Conservation (phyloP, 2,888 invertebrate species). For the Andricus quercusramuli region DNA sequence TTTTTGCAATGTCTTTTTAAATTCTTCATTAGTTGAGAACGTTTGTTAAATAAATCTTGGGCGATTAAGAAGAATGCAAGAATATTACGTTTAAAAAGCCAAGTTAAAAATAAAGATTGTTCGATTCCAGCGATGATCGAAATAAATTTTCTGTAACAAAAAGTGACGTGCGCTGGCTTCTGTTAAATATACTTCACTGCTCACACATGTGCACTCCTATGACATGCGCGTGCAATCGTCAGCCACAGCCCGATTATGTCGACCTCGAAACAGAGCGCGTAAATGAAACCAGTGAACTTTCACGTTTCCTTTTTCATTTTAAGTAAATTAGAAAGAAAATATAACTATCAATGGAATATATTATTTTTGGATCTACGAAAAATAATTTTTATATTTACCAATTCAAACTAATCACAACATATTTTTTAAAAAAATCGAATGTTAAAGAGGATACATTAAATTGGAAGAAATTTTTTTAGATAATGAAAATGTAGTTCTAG, state of each 20-base stretch:
- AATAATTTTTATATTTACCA: too few species aligned
- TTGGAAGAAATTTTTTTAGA: too few species aligned
- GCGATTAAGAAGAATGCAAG: not conserved
- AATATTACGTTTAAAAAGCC: not conserved
- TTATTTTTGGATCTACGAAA: too few species aligned
- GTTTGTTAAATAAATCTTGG: too few species aligned
- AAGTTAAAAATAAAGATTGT: not conserved
- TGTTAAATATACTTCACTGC: slow-evolving; percentile 26
- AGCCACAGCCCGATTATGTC: slow-evolving; percentile 23
- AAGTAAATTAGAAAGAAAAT: slow-evolving; percentile 25
- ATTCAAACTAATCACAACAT: too few species aligned
- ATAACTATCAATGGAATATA: not conserved
- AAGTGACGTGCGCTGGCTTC: not conserved
- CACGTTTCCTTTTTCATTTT: slow-evolving; percentile 36
- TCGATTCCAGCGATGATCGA: not conserved
- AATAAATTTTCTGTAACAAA: slow-evolving; percentile 3
- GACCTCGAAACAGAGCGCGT: slow-evolving; percentile 34
- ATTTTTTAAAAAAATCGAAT: too few species aligned
- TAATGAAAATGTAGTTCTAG: too few species aligned
- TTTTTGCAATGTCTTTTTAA: too few species aligned
- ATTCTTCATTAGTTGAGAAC: too few species aligned
- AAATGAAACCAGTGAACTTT: slow-evolving; percentile 40
- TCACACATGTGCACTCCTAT: slow-evolving; percentile 38
- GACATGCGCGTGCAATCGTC: slow-evolving; percentile 24
- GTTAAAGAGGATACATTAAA: too few species aligned